Conservation (phyloP, 2,888 invertebrate species). For the Drosophila greeni region DNA sequence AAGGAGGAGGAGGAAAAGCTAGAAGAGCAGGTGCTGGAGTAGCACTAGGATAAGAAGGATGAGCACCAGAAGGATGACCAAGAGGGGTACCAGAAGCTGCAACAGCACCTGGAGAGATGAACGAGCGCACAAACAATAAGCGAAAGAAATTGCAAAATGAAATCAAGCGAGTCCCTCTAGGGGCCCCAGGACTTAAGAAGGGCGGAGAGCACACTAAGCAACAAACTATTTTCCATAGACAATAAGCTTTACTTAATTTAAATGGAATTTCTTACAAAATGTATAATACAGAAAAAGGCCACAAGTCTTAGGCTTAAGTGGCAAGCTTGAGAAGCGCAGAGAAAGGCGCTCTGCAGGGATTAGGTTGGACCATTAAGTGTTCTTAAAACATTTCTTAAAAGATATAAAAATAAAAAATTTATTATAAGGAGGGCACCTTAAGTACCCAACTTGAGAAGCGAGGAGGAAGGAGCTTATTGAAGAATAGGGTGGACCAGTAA, state of each 20-base stretch:
- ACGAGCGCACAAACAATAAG: slow-evolving; percentile 28
- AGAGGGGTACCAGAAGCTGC: neutral
- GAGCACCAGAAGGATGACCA: neutral
- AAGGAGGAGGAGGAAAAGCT: neutral
- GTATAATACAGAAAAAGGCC: neutral
- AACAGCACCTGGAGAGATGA: slow-evolving; percentile 18
- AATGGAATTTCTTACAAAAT: neutral
- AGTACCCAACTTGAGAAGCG: slow-evolving; percentile 10
- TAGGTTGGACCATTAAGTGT: no score
- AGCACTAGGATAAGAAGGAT: neutral
- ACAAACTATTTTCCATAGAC: slow-evolving; percentile 3
- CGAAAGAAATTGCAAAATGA: slow-evolving; percentile 32
- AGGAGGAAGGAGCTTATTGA: neutral
- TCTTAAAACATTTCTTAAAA: no score
- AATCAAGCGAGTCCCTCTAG: slow-evolving; percentile 31
- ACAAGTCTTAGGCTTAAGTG: neutral
- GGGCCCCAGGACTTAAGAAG: slow-evolving; percentile 1
- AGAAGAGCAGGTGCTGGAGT: neutral
- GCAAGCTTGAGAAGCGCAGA: slow-evolving; percentile 11
- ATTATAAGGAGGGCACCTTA: no score
- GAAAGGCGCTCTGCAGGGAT: neutral
- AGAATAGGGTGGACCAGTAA: no score
- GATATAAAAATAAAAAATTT: no score
- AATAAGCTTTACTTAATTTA: neutral
- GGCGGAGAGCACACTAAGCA: neutral